These are phyloP conservation scores for Sminthurinus aureus DNA, from an alignment of 2,888 invertebrate genomes.

Conservation along the genomic window DNA sequence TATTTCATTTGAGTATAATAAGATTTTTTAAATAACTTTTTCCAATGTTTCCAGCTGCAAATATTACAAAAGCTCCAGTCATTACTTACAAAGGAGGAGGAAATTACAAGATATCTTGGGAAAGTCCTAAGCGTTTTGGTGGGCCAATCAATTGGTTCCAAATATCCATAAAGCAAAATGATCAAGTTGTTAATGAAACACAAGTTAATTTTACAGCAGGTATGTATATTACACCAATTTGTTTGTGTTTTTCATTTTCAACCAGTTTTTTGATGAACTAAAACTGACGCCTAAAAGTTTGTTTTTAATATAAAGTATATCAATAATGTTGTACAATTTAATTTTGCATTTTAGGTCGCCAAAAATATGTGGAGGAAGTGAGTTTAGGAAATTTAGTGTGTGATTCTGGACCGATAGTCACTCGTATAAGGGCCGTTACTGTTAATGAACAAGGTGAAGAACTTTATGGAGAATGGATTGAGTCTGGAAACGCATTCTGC, in stretches of 20 bases:
- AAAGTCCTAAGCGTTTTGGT: constrained; percentile 66
- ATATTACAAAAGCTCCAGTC: constrained; percentile 42
- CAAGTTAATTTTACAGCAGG: constrained; percentile 28
- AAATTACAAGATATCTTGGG: constrained; percentile 64
- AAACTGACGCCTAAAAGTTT: no score
- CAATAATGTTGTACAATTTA: background rate
- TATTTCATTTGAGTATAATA: no score
- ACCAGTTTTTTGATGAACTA: no score
- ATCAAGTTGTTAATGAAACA: constrained; percentile 55
- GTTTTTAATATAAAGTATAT: no score
- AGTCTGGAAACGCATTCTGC: constrained; percentile 53
- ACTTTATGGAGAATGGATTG: constrained; percentile 55
- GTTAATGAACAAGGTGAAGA: constrained; percentile 33
- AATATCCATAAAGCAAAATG: constrained; percentile 63
- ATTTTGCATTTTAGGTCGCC: constrained; percentile 26
- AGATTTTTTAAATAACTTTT: no score
- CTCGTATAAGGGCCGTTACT: constrained; percentile 55
- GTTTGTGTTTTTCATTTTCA: background rate
- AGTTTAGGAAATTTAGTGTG: constrained; percentile 48
- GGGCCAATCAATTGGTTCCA: constrained; percentile 70
- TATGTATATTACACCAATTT: background rate
- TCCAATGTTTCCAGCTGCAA: constrained; percentile 38
- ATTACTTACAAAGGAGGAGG: constrained; percentile 42
- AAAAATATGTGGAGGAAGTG: constrained; percentile 35
- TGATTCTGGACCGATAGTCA: constrained; percentile 53